A percentile compares a stretch with the other conserved stretches of the same genome.
Conservation (phyloP, 2,797 vertebrate species). For the Brachyrhaphis roseni region DNA sequence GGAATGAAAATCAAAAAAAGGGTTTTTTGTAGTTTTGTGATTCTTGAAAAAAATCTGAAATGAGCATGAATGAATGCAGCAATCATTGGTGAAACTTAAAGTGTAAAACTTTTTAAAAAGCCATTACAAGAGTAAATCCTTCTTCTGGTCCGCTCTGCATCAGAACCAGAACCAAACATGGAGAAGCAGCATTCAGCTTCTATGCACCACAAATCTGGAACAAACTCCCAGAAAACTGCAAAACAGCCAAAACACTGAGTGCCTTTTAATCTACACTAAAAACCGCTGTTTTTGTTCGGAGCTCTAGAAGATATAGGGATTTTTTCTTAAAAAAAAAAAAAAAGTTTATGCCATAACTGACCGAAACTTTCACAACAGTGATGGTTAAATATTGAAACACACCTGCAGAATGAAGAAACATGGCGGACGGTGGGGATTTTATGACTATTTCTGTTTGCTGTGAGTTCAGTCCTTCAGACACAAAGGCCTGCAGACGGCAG, state of each 20-base stretch:
- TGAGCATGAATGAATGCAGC: background rate
- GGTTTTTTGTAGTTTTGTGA: slow-evolving; percentile 8
- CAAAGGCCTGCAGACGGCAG: background rate
- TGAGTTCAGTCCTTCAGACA: background rate
- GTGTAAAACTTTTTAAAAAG: too few relatives aligned
- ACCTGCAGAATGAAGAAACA: background rate
- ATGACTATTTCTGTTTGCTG: background rate
- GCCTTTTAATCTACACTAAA: too few relatives aligned
- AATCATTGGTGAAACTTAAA: background rate
- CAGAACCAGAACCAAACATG: too few relatives aligned
- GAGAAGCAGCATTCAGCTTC: too few relatives aligned
- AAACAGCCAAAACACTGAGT: too few relatives aligned
- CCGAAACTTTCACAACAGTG: background rate
- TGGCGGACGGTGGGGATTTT: background rate
- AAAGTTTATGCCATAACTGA: background rate
- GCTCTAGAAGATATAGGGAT: too few relatives aligned
- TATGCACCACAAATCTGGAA: too few relatives aligned
- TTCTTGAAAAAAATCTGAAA: background rate
- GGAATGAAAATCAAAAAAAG: slow-evolving; percentile 29
- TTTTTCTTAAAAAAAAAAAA: too few relatives aligned
- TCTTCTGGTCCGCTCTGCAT: background rate
- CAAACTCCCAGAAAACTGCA: too few relatives aligned
- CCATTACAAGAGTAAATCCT: background rate
- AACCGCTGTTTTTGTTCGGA: too few relatives aligned
- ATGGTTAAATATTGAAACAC: background rate